Conservation (phyloP, 2,797 vertebrate species). For the Rhinella marina region DNA sequence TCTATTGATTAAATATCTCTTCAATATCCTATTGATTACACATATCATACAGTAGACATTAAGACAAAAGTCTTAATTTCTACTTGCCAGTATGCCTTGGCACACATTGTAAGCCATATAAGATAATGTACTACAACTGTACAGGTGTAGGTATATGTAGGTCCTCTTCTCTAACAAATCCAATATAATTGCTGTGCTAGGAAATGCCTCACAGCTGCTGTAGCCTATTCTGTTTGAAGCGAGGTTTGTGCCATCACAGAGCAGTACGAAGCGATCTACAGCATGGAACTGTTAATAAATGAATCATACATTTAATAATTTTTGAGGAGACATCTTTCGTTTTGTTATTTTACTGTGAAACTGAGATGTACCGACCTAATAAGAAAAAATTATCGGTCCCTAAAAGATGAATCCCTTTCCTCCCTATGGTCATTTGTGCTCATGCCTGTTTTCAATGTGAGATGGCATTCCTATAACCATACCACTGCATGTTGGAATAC, state of each 20-base stretch:
- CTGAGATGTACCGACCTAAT: background rate
- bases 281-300: constrained; percentile 40
- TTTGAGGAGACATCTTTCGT: background rate
- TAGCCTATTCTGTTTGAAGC: constrained; percentile 51
- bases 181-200: background rate
- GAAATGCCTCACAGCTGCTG: background rate
- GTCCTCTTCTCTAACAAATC: background rate
- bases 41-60: too few species aligned
- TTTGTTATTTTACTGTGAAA: background rate
- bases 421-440: background rate
- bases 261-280: background rate
- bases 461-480: background rate
- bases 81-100: too few species aligned
- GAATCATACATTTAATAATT: background rate
- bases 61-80: too few species aligned
- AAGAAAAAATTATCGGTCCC: background rate
- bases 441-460: background rate
- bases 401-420: background rate
- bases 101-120: too few species aligned
- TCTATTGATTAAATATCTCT: too few species aligned
- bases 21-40: too few species aligned
- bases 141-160: background rate
- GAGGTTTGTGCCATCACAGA: background rate
- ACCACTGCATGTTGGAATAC: background rate
- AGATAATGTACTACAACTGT: background rate